Conservation (phyloP, 2,888 invertebrate genomes). For the Brenthis hecate region DNA sequence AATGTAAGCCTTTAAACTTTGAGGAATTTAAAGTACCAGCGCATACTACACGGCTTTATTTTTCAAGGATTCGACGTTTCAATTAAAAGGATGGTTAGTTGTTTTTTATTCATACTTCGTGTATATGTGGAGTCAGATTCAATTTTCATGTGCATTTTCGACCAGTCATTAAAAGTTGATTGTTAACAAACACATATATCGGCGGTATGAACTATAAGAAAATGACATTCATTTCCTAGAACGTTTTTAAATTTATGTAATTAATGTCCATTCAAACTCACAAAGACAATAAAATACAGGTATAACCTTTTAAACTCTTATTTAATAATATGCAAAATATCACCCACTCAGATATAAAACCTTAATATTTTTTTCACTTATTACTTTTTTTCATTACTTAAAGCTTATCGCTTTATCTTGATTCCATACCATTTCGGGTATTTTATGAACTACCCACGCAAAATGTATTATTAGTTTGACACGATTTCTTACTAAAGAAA, state of each 20-base stretch:
- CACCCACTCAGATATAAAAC: neutral
- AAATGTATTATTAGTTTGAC: constrained; percentile 7
- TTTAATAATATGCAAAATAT: no score
- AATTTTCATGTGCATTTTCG: no score
- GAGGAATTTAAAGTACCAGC: constrained; percentile 22
- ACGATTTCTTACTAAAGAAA: neutral
- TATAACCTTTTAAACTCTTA: no score
- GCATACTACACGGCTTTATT: neutral
- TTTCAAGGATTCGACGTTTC: neutral
- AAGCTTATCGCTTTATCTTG: neutral
- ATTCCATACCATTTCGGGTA: neutral
- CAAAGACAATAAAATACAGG: no score
- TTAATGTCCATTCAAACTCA: no score
- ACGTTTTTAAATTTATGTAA: no score
- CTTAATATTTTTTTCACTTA: neutral
- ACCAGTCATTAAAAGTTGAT: no score
- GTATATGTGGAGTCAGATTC: neutral
- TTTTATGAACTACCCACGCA: constrained; percentile 17
- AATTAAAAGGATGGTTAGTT: neutral
- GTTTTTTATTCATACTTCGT: neutral
- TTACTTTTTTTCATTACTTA: constrained; percentile 1
- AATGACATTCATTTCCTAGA: no score
- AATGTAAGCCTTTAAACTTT: constrained; percentile 25
- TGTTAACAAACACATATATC: no score
- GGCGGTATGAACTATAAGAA: no score